Conservation (phyloP, 2,888 invertebrate species). For the Cheilosia vernalis region DNA sequence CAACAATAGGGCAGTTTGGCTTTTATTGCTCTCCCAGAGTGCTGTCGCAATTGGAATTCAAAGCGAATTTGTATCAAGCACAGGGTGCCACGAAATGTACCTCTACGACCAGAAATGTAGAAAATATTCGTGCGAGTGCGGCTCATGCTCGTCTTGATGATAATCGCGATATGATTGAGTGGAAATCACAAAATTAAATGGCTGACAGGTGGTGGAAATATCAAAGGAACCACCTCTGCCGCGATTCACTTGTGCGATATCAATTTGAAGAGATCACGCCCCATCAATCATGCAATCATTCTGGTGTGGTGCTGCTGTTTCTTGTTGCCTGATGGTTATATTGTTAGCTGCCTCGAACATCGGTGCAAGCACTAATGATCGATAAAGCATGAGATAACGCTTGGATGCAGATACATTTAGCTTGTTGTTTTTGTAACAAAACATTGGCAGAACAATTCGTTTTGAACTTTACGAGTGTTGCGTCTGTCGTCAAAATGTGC, state of each 20-base stretch:
- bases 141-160: conserved; percentile 7
- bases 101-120: not conserved
- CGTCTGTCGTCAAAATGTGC: conserved; percentile 39
- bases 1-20: conserved; percentile 33
- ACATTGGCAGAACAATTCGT: conserved; percentile 53
- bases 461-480: conserved; percentile 59
- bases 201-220: conserved; percentile 55
- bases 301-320: conserved; percentile 24
- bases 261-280: conserved; percentile 64
- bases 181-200: conserved; percentile 26
- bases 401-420: conserved; percentile 17
- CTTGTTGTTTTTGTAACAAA: conserved; percentile 3
- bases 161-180: conserved; percentile 27
- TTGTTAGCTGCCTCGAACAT: conserved; percentile 18
- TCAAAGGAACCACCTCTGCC: conserved; percentile 43
- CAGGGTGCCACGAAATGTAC: conserved; percentile 25
- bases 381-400: conserved; percentile 66
- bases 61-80: conserved; percentile 20
- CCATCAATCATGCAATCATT: conserved; percentile 69
- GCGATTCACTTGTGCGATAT: conserved; percentile 57
- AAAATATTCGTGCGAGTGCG: conserved; percentile 8
- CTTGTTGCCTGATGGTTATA: conserved; percentile 6
- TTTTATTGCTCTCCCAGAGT: conserved; percentile 21
- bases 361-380: conserved; percentile 59
- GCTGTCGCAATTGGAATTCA: conserved; percentile 15